Conservation (phyloP, 2,888 invertebrate genomes). For the Chouioia cunea region DNA sequence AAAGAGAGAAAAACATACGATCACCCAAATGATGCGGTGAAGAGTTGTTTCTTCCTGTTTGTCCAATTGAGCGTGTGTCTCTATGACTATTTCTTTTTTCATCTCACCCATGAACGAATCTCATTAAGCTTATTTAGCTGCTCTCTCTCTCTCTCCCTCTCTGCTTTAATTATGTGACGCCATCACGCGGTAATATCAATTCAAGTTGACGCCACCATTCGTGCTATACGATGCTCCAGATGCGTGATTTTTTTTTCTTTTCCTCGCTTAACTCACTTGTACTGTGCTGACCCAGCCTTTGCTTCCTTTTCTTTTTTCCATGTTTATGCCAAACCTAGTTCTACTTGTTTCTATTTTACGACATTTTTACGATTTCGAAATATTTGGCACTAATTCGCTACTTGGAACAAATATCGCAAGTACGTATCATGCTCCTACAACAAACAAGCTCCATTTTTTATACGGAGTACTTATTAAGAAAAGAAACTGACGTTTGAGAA, state of each 20-base stretch:
- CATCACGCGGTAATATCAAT: conserved; percentile 29
- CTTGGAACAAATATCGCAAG: no score
- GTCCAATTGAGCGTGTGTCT: neutral
- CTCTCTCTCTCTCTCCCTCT: conserved; percentile 7
- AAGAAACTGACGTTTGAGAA: no score
- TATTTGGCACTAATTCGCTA: no score
- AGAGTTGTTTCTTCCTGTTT: conserved; percentile 6
- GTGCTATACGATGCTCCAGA: no score
- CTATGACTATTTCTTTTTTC: conserved; percentile 4
- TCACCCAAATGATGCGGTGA: no score
- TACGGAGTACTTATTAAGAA: no score
- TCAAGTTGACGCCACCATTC: neutral
- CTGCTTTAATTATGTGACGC: conserved; percentile 34
- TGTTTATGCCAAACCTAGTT: no score
- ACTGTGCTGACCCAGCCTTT: neutral
- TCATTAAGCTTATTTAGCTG: conserved; percentile 41
- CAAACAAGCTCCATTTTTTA: no score
- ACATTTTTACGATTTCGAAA: no score
- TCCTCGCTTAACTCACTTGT: conserved; percentile 3
- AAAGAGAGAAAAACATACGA: neutral
- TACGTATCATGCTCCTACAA: no score
- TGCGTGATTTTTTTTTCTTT: neutral
- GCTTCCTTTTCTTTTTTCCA: neutral
- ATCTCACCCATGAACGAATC: conserved; percentile 23
- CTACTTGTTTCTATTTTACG: no score